Conservation (phyloP, 2,888 invertebrate genomes). For the Melanotus villosus region DNA sequence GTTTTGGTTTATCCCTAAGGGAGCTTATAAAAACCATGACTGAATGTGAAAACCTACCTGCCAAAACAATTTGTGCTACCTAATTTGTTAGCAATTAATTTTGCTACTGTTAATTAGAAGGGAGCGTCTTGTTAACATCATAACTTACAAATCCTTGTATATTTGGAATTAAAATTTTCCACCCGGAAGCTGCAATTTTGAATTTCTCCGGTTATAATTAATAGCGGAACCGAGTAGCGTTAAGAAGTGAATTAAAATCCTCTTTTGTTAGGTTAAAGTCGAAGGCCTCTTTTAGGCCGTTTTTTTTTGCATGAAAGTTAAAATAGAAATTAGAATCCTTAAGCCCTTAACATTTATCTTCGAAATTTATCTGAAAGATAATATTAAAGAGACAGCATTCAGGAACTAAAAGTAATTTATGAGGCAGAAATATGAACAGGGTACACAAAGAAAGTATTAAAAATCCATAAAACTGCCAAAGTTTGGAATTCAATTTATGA, state of each 20-base stretch:
- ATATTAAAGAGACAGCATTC: slow-evolving; percentile 22
- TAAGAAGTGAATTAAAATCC: slow-evolving; percentile 1
- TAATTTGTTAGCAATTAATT: not conserved
- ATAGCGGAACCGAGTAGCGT: not conserved
- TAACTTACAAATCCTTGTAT: not conserved
- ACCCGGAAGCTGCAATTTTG: slow-evolving; percentile 6
- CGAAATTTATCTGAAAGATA: slow-evolving; percentile 12
- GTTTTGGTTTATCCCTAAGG: too few species aligned
- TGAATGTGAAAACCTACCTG: too few species aligned
- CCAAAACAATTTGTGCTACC: not conserved
- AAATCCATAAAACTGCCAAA: slow-evolving; percentile 57
- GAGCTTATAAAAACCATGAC: too few species aligned
- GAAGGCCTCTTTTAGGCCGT: too few species aligned
- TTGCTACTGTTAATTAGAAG: slow-evolving; percentile 2
- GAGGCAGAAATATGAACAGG: slow-evolving; percentile 43
- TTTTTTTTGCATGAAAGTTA: too few species aligned
- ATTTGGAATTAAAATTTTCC: not conserved
- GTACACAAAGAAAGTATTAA: slow-evolving; percentile 54
- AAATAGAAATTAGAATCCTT: slow-evolving; percentile 8
- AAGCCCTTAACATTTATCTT: slow-evolving; percentile 12
- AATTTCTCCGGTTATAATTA: slow-evolving; percentile 8
- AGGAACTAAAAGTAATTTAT: slow-evolving; percentile 38
- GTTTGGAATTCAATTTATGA: slow-evolving; percentile 53
- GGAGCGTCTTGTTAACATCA: not conserved
- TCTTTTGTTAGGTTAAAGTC: too few species aligned